These are phyloP conservation scores for Rotaria sp. DNA, from an alignment of 2,888 invertebrate species.

Conservation along the genomic window DNA sequence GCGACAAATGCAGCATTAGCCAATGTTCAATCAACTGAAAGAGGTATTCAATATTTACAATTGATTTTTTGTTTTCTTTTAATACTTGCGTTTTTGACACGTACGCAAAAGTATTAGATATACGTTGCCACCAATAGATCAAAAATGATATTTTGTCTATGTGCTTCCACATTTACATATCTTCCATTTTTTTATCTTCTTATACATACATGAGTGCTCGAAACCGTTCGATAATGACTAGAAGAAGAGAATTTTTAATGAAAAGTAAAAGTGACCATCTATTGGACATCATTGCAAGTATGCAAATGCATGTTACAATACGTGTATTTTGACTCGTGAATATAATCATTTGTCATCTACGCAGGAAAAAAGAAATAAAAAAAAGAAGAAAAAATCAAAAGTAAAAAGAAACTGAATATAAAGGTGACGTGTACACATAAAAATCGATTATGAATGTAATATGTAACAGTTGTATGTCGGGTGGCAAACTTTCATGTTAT, in stretches of 20 bases:
- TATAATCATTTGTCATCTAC: neutral
- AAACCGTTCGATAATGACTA: neutral
- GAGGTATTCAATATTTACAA: neutral
- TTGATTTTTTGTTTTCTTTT: too few species aligned
- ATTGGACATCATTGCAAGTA: neutral
- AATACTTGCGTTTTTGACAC: neutral
- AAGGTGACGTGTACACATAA: neutral
- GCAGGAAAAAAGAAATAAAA: neutral
- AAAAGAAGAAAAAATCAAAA: too few species aligned
- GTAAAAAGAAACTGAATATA: neutral
- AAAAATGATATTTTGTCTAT: neutral
- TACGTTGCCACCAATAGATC: neutral
- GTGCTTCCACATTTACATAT: neutral
- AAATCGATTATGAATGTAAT: neutral
- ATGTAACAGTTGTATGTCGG: neutral
- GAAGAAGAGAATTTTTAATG: neutral
- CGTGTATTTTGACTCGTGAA: neutral
- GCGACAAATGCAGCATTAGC: neutral
- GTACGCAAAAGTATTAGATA: neutral
- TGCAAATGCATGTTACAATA: neutral
- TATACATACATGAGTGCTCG: neutral
- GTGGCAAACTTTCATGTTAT: neutral
- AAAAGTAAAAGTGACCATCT: neutral
- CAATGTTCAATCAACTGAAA: neutral
- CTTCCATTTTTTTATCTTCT: neutral